A percentile compares a stretch with the other conserved stretches of the same genome.
These are phyloP conservation scores for Chanos chanos DNA, from an alignment of 2,797 vertebrate genomes.

Conservation along the genomic window DNA sequence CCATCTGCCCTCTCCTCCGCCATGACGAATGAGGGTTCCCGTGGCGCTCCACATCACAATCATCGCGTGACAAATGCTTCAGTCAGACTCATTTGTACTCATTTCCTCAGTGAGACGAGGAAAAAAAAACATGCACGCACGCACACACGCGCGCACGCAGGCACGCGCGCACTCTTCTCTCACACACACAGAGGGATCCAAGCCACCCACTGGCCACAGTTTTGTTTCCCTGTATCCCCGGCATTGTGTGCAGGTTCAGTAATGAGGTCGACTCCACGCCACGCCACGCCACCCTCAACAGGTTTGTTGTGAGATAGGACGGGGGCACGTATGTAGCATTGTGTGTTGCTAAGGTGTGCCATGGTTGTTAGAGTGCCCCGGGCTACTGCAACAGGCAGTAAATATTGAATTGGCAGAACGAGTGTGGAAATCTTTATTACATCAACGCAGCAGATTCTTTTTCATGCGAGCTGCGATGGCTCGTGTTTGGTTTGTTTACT, in stretches of 20 bases:
- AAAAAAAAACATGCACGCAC: background rate
- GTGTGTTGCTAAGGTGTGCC: background rate
- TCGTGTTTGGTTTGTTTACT: slow-evolving; percentile 33
- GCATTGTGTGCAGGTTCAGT: too few relatives aligned
- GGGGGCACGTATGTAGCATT: too few relatives aligned
- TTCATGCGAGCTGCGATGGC: slow-evolving; percentile 19
- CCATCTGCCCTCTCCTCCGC: background rate
- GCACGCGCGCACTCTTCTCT: too few relatives aligned
- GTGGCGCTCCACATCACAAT: background rate
- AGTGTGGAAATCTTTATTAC: slow-evolving; percentile 30
- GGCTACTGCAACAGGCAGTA: background rate
- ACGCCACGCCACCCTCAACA: too few relatives aligned
- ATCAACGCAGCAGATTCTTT: slow-evolving; percentile 10
- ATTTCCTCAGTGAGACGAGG: background rate
- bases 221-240: too few relatives aligned
- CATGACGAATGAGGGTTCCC: slow-evolving; percentile 16
- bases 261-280: too few relatives aligned
- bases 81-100: slow-evolving; percentile 10
- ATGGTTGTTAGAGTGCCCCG: background rate
- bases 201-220: background rate
- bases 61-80: slow-evolving; percentile 12
- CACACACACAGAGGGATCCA: background rate
- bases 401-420: slow-evolving; percentile 16
- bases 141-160: too few relatives aligned
- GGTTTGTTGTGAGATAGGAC: too few relatives aligned